Conservation (phyloP, 2,888 invertebrate species). For the Xestoiulus laeticollis region DNA sequence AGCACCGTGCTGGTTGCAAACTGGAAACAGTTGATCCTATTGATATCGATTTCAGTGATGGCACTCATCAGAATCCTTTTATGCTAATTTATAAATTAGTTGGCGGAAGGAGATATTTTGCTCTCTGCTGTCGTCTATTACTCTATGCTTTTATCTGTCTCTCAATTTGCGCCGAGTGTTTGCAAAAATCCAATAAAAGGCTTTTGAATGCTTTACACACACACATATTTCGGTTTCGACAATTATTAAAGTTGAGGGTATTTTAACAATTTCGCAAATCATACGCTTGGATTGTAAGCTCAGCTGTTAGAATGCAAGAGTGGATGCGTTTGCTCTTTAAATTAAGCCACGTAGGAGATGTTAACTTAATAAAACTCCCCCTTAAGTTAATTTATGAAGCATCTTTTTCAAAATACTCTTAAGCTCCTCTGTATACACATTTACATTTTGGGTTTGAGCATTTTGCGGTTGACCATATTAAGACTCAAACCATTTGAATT, state of each 20-base stretch:
- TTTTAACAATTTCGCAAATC: constrained; percentile 21
- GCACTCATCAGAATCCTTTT: constrained; percentile 48
- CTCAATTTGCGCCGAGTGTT: constrained; percentile 43
- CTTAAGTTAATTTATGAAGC: constrained; percentile 31
- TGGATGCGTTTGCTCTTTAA: not conserved
- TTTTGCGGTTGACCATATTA: constrained; percentile 12
- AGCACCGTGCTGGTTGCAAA: not conserved
- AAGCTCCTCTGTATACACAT: not conserved
- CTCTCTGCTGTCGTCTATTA: constrained; percentile 42
- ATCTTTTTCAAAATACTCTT: not conserved
- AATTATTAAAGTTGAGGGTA: constrained; percentile 44
- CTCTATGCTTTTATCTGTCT: constrained; percentile 34
- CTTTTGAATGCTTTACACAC: constrained; percentile 14
- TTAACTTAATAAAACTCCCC: constrained; percentile 36
- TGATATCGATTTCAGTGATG: constrained; percentile 43
- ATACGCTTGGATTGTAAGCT: not conserved
- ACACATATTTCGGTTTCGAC: not conserved
- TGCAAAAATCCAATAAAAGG: constrained; percentile 48
- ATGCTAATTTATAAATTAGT: constrained; percentile 45
- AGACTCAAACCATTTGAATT: not conserved
- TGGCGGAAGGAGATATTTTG: constrained; percentile 45
- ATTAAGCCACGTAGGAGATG: not conserved
- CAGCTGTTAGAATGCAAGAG: not conserved
- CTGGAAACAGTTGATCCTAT: constrained; percentile 44
- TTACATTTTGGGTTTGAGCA: not conserved